Percentiles rank a stretch among this genome's conserved stretches.
phyloP scores from a whole-genome alignment of 2,888 invertebrate genomes.

The Lacanobia wlatinum region DNA sequence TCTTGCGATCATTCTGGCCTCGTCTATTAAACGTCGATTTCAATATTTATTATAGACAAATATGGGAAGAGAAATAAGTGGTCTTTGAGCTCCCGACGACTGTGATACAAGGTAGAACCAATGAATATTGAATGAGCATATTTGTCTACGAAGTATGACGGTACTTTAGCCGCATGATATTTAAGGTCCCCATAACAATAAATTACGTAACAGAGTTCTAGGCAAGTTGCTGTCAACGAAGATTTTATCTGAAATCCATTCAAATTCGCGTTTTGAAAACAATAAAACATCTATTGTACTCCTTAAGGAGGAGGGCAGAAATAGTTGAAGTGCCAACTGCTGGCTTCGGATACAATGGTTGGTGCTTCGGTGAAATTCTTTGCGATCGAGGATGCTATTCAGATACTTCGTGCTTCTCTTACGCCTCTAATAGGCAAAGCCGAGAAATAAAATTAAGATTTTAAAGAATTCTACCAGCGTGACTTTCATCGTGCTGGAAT shows the following conservation, averaged over 20 bases:
- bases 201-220: constrained; percentile 60
- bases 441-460: constrained; percentile 29
- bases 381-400: constrained; percentile 61
- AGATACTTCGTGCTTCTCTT: constrained; percentile 55
- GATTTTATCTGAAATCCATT: constrained; percentile 82
- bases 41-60: constrained; percentile 57
- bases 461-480: constrained; percentile 16
- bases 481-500: constrained; percentile 25
- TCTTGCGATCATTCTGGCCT: constrained; percentile 15
- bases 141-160: constrained; percentile 49
- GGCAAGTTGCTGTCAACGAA: constrained; percentile 72
- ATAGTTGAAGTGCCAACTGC: constrained; percentile 79
- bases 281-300: constrained; percentile 82
- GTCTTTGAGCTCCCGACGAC: constrained; percentile 38
- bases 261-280: constrained; percentile 79
- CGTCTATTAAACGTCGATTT: constrained; percentile 35
- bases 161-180: constrained; percentile 34
- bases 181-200: constrained; percentile 59
- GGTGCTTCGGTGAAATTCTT: constrained; percentile 67
- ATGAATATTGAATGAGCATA: constrained; percentile 56
- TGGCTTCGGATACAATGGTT: constrained; percentile 76
- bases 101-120: constrained; percentile 36
- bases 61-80: constrained; percentile 49
- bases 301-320: constrained; percentile 76
- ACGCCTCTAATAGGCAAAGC: constrained; percentile 34